Conservation (phyloP, 2,113 vertebrate genomes). For the Equus przewalskii region DNA sequence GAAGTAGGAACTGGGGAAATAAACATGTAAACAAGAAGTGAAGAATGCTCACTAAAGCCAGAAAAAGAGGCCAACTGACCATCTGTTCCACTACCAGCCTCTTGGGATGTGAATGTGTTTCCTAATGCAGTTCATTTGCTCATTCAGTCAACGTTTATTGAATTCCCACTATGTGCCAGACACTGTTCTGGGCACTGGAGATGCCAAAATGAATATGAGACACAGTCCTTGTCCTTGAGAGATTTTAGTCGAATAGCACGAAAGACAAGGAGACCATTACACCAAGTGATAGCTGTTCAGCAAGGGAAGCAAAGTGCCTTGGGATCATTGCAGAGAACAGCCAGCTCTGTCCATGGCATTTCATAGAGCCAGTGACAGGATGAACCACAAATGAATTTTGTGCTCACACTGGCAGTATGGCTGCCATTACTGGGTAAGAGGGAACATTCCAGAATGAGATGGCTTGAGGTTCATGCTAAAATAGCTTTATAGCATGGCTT, state of each 20-base stretch:
- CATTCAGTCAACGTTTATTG: not conserved
- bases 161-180: not conserved
- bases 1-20: conserved; percentile 19
- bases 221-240: not conserved
- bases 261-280: not conserved
- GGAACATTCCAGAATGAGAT: not conserved
- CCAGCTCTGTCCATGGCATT: not conserved
- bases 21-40: not conserved
- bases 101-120: not conserved
- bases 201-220: not conserved
- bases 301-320: not conserved
- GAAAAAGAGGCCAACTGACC: not conserved
- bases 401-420: not conserved
- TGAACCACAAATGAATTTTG: not conserved
- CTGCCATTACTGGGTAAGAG: not conserved
- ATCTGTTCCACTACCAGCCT: not conserved
- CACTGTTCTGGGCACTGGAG: not conserved
- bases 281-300: not conserved
- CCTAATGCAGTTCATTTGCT: not conserved
- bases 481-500: not conserved
- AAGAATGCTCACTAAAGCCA: not conserved
- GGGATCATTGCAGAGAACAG: not conserved
- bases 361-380: not conserved
- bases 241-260: not conserved
- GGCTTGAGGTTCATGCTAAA: not conserved